phyloP scores from a whole-genome alignment of 2,888 invertebrate genomes.

The Dasypolia templi region DNA sequence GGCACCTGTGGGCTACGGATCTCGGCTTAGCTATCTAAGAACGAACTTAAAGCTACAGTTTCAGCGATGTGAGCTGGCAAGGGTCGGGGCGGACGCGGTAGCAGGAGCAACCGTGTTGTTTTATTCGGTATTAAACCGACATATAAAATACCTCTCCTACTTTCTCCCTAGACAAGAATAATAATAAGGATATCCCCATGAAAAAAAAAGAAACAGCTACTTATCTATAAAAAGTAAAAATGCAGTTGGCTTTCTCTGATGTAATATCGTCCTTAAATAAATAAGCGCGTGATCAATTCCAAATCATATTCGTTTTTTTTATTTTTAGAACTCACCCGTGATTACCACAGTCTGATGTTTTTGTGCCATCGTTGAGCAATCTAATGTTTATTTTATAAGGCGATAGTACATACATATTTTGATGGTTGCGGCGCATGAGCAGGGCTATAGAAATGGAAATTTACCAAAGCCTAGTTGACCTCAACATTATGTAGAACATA shows the following conservation, averaged over 20 bases:
- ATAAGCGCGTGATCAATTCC: not conserved
- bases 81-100: not conserved
- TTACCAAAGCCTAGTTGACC: slow-evolving; percentile 24
- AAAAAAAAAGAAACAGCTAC: not conserved
- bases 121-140: not conserved
- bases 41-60: not conserved
- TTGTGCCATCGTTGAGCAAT: slow-evolving; percentile 41
- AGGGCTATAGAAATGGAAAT: slow-evolving; percentile 11
- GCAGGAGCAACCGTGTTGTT: not conserved
- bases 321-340: slow-evolving; percentile 27
- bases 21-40: not conserved
- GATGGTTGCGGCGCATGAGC: too few relatives aligned
- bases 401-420: slow-evolving; percentile 11
- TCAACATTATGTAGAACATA: not conserved
- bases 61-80: not conserved
- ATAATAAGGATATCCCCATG: not conserved
- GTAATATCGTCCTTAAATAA: slow-evolving; percentile 3
- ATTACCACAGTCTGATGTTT: not conserved
- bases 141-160: not conserved
- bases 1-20: not conserved
- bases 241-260: not conserved
- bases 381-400: slow-evolving; percentile 6
- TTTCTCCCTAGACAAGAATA: not conserved
- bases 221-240: too few relatives aligned
- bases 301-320: slow-evolving; percentile 4